Base-by-base conservation (phyloP, 2,888 invertebrate species). In the Ametastegia equiseti region DNA sequence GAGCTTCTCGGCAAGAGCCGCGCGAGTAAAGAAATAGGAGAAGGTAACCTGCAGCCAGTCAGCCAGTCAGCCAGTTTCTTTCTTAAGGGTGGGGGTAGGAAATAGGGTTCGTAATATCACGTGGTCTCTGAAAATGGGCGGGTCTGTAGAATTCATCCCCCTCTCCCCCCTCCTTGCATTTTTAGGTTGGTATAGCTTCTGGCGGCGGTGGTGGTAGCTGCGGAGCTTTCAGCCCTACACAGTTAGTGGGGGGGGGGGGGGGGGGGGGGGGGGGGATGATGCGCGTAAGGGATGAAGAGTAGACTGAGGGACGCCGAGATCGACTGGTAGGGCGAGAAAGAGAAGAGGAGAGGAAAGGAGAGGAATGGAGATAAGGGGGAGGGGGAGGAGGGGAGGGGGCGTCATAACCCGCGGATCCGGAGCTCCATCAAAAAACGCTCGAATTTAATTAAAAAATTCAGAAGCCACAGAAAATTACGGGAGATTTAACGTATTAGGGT, bases 1-100 rank as follows among this genome's bases (percentile, higher is more conserved):
- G 88, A 89, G 89, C n/a, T n/a, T n/a, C n/a, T n/a, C n/a, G n/a
- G n/a, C n/a, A 88, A 90, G 89, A 45, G 27, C 63, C n/a, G 73
- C n/a, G n/a, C n/a, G n/a, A n/a, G 47, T 4, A 73, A 73, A 73
- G 73, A 73, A 73, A 73, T 73, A 50, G 73, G 30, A 23, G 45
- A 73, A 50, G 73, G 30, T 69, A 2, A 30, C 13, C 13, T 27
- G 33, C 23, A 33, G 9, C 13, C 13, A 33, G 15, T 50, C 50
- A 6, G 47, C 6, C 30, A 4, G 39, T 2, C 7, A n/a, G 42
- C 42, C 7, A 42, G 69, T 36, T 47, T 73, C 45, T 50, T 27
- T 13, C 30, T 73, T 54, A 23, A 11, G 11, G 30, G 47, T 73
- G 73, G 73, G 73, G 73, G 73, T n/a, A 73, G 73, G 73, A 73